Base-by-base conservation (phyloP, 2,113 vertebrate genomes). In the Ceyx melanurus region DNA sequence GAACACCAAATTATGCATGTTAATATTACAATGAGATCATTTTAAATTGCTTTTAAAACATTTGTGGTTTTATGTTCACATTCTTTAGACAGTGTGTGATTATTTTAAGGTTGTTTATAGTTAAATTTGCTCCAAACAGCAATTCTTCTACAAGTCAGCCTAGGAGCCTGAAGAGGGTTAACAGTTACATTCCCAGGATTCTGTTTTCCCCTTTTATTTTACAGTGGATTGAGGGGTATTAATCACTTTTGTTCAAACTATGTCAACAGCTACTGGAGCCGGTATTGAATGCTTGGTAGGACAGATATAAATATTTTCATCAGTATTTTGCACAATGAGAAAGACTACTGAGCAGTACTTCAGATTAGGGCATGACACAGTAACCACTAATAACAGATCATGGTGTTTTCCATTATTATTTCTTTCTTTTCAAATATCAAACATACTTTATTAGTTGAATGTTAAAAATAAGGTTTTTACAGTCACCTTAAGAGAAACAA, bases 361-460 rank as follows among this genome's bases (percentile, higher is more conserved):
- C 45, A 87, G 54, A 66, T 9, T 29, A 81, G 33, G 82, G 79
- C 17, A 26, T 8, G 28, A 56, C 3, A 3, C 31, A 68, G 18
- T 15, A 88, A 74, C 15, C 13, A 76, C 21, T 37, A 43, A 25
- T 40, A 50, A 61, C 3, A 95, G n/a, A 73, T 46, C 15, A 50
- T 11, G 6, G 7, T 65, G 11, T 82, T 93, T 86, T 78, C 56
- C 14, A 12, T 71, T 84, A 92, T 94, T 95, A 91, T 82, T 92
- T 90, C 18, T 82, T 91, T 89, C 60, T 89, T 91, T 76, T 82
- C 33, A 86, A 92, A 89, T 82, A 70, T 35, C 64, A 60, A 20
- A 61, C 37, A 89, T 19, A 35, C 79, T 93, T 95, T 88, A 82
- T 91, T 94, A 92, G 62, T 76, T 29, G 26, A 93, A 88, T 87